Conservation (phyloP, 2,113 vertebrate species). For the Sarotherodon lohbergeri region DNA sequence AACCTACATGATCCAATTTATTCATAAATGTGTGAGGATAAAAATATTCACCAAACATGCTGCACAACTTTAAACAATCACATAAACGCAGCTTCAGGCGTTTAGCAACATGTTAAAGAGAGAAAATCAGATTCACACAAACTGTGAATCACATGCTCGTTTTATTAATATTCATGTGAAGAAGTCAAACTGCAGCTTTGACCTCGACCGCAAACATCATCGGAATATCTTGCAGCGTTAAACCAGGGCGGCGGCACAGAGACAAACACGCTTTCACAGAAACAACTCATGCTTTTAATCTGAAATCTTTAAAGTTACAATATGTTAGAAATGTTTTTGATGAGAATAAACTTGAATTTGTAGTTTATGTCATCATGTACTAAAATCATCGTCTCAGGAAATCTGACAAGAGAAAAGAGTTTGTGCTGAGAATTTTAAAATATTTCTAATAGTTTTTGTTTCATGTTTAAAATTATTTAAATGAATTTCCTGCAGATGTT, state of each 20-base stretch:
- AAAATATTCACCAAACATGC: background rate
- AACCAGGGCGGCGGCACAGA: background rate
- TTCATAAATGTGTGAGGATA: background rate
- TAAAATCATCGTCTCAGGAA: background rate
- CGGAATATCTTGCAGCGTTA: background rate
- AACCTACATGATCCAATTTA: background rate
- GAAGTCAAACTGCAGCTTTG: conserved; percentile 20
- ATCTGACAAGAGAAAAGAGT: background rate
- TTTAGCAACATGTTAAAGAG: background rate
- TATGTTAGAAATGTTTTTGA: background rate
- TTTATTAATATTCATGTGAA: conserved; percentile 6
- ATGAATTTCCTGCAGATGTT: background rate
- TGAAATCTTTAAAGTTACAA: background rate
- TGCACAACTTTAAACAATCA: background rate
- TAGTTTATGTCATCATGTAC: background rate
- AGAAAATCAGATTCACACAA: background rate
- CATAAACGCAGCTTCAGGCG: background rate
- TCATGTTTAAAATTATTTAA: background rate
- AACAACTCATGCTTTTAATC: background rate
- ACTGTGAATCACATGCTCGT: background rate
- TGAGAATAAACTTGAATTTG: background rate
- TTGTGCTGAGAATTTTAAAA: background rate
- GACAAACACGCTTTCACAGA: background rate
- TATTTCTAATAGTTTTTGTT: background rate
- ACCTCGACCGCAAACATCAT: background rate